phyloP scores from a whole-genome alignment of 2,113 vertebrate species.

The Tragulus kanchil region DNA sequence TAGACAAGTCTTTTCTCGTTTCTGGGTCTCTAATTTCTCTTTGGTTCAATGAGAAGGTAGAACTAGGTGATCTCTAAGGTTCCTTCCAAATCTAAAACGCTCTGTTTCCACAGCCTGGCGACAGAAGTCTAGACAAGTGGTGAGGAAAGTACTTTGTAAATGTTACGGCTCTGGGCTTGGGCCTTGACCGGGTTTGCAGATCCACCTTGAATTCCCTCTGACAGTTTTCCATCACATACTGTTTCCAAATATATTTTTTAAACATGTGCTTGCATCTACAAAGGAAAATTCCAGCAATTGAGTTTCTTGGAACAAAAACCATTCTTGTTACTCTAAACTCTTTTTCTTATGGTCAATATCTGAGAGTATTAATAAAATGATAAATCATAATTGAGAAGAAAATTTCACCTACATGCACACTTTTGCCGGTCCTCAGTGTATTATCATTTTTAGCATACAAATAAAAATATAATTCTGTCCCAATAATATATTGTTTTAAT shows the following conservation, averaged over 20 bases:
- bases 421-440: slow-evolving; percentile 1
- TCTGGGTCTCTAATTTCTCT: background rate
- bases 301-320: background rate
- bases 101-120: background rate
- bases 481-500: slow-evolving; percentile 43
- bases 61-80: background rate
- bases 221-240: slow-evolving; percentile 34
- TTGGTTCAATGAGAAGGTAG: background rate
- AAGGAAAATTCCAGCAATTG: slow-evolving; percentile 46
- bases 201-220: background rate
- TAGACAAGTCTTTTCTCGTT: slow-evolving; percentile 3
- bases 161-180: slow-evolving; percentile 9
- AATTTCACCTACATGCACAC: background rate
- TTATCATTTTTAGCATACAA: slow-evolving; percentile 16
- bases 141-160: background rate
- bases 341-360: slow-evolving; percentile 23
- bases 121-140: slow-evolving; percentile 31
- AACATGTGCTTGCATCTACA: background rate
- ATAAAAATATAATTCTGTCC: slow-evolving; percentile 51
- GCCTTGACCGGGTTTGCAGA: background rate
- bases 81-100: background rate
- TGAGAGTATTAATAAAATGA: slow-evolving; percentile 15
- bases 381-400: background rate
- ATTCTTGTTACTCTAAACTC: slow-evolving; percentile 13
- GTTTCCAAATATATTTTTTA: background rate